phyloP scores from a whole-genome alignment of 2,113 vertebrate species.

The Pitta sordida region DNA sequence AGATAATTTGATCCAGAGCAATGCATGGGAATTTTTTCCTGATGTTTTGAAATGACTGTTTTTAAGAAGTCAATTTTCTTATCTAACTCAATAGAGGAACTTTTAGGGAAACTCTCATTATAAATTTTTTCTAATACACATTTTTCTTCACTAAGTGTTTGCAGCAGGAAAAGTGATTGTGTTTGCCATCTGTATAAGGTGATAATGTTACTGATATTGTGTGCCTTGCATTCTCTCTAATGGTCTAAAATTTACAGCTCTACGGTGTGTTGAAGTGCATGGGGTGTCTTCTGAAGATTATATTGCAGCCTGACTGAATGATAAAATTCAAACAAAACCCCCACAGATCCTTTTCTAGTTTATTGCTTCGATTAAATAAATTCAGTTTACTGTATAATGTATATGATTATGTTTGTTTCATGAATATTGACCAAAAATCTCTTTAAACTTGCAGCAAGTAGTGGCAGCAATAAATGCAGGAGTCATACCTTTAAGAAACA shows the following conservation, averaged over 20 bases:
- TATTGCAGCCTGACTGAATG: not conserved
- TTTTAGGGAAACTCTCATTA: not conserved
- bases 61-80: not conserved
- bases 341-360: not conserved
- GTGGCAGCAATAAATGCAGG: constrained; percentile 92
- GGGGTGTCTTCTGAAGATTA: not conserved
- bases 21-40: not conserved
- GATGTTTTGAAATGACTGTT: not conserved
- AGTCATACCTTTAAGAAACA: constrained; percentile 91
- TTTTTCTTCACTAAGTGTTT: not conserved
- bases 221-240: not conserved
- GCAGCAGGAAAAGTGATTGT: not conserved
- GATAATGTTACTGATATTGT: not conserved
- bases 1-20: not conserved
- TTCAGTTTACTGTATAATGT: constrained; percentile 7
- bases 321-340: not conserved
- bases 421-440: constrained; percentile 73
- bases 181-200: not conserved
- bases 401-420: constrained; percentile 23
- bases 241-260: not conserved
- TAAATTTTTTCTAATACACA: not conserved
- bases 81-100: not conserved
- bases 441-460: constrained; percentile 91
- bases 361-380: not conserved
- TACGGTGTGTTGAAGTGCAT: not conserved